phyloP scores from a whole-genome alignment of 37 sponge, comb jelly and placozoan species.

The Aphrocallistes beatrix region DNA sequence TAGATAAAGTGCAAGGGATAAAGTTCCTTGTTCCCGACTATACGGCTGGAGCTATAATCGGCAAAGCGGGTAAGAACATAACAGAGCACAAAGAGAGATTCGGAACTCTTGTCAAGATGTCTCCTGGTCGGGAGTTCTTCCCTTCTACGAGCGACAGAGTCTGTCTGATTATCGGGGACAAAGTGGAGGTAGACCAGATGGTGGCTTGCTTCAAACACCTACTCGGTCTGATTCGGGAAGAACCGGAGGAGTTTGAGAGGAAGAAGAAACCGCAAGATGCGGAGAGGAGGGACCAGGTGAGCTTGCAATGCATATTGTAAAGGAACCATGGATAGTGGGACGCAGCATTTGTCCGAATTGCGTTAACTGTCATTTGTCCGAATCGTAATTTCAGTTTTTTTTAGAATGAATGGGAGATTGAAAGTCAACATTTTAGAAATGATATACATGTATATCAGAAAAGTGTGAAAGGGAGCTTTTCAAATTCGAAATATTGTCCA shows the following conservation, averaged over 20 bases:
- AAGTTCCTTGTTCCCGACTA: conserved; percentile 79
- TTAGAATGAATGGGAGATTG: too few relatives aligned
- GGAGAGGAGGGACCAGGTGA: neutral
- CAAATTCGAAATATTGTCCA: too few relatives aligned
- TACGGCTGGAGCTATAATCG: conserved; percentile 79
- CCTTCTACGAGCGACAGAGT: conserved; percentile 75
- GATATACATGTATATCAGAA: too few relatives aligned
- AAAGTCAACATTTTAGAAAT: too few relatives aligned
- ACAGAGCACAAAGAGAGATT: conserved; percentile 50
- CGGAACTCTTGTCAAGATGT: conserved; percentile 59
- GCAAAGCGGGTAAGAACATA: conserved; percentile 70
- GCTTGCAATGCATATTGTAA: neutral
- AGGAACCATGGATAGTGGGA: neutral
- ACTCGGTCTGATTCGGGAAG: neutral
- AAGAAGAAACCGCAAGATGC: conserved; percentile 22
- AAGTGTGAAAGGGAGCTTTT: too few relatives aligned
- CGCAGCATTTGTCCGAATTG: too few relatives aligned
- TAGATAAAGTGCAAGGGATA: conserved; percentile 15
- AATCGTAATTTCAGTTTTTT: too few relatives aligned
- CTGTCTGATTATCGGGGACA: conserved; percentile 41
- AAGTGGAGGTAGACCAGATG: neutral
- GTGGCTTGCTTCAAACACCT: neutral
- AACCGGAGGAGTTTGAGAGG: neutral
- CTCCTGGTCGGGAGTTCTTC: conserved; percentile 58
- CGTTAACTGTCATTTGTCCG: too few relatives aligned